Percentiles rank a stretch among this genome's conserved stretches.
phyloP scores from a whole-genome alignment of 2,888 invertebrate genomes.

The Gonocerus acuteangulatus region DNA sequence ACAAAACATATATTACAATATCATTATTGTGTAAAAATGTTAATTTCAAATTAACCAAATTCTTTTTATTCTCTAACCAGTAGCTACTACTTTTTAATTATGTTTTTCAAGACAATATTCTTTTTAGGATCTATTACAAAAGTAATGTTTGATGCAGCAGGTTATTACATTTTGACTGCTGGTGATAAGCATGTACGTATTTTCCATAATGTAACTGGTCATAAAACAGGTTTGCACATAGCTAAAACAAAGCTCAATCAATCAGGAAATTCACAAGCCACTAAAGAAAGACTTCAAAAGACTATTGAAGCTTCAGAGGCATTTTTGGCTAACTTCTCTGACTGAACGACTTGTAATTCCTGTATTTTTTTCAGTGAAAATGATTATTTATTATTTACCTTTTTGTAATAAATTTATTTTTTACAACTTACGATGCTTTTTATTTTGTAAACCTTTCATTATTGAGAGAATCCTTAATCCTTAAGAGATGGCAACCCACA shows the following conservation, averaged over 20 bases:
- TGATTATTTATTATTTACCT: no score
- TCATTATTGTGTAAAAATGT: no score
- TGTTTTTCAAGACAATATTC: no score
- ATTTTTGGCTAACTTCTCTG: constrained; percentile 40
- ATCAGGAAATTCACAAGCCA: constrained; percentile 58
- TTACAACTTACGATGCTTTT: no score
- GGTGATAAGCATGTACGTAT: constrained; percentile 71
- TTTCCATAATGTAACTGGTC: constrained; percentile 70
- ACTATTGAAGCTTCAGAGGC: constrained; percentile 56
- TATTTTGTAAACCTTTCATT: no score
- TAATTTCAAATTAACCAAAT: no score
- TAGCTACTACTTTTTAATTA: no score
- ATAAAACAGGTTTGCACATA: constrained; percentile 47
- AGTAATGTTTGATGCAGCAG: constrained; percentile 66
- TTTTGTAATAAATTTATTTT: no score
- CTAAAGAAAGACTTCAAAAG: constrained; percentile 64
- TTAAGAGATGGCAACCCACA: no score
- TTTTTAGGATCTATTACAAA: constrained; percentile 60
- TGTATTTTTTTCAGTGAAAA: not conserved
- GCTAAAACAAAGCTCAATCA: constrained; percentile 44
- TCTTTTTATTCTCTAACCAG: no score
- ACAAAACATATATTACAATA: no score
- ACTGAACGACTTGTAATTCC: constrained; percentile 11
- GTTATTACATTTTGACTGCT: constrained; percentile 62
- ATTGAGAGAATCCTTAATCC: no score